Evolutionary conservation across 2,113 vertebrate species (phyloP), one percentile per base, ranked within the genome.

Genomic region (Verasper variegatus): DNA sequence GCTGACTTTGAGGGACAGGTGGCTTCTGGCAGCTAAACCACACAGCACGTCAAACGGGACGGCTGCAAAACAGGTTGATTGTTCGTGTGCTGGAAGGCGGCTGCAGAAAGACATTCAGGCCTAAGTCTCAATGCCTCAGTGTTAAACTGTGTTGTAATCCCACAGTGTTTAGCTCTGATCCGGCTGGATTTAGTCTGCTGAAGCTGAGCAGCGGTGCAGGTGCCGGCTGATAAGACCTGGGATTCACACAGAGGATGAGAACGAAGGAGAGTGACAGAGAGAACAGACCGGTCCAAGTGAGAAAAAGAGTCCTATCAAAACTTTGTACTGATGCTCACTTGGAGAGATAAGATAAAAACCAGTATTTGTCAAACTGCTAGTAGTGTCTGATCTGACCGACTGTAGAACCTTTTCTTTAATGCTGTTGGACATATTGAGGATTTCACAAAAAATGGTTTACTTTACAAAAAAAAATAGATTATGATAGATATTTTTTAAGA

Each of bases 131-230:
- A 59, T 74, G 81, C 67, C 45, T 62, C 77, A 31, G 82, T 75
- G 89, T 78, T 87, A 88, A 88, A 86, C 71, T 21, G 49, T 12
- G 63, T n/a, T 68, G 70, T 92, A 92, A 92, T 91, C 80, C 86
- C 63, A 77, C 63, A 49, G 85, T 65, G 79, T 87, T 90, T 78
- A 84, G 62, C 58, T 63, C 26, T 78, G 86, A 91, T 92, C 88
- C 80, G 6, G 54, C 69, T 78, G 89, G 89, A 89, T 88, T 85
- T 79, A 77, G 73, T 74, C 35, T 21, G 62, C 71, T 83, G 3
- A 72, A 80, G 86, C 76, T 54, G 70, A 84, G 76, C 86, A 78
- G 78, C 20, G 27, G 73, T 0, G 20, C 91, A 92, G 91, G 89
- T 90, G 86, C 70, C 21, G 6, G 56, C 78, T 66, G 79, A 82